A percentile compares a stretch with the other conserved stretches of the same genome.
phyloP scores from a whole-genome alignment of 2,797 vertebrate species.

The Scolopax rusticola region DNA sequence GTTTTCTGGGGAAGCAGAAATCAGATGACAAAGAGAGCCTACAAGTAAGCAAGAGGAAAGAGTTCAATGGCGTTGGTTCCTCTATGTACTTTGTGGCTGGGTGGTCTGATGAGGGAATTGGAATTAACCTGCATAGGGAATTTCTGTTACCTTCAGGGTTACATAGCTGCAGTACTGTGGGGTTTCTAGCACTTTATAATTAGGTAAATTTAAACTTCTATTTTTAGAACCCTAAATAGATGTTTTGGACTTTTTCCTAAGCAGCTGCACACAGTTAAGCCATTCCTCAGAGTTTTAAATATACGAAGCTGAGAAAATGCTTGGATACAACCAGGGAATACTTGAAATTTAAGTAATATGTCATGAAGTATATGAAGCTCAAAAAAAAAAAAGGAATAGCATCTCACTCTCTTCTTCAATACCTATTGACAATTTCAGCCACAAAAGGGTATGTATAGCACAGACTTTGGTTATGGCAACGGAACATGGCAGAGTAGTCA shows the following conservation, averaged over 20 bases:
- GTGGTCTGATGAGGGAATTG: background rate
- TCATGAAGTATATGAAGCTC: conserved; percentile 8
- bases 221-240: conserved; percentile 57
- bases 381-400: conserved; percentile 48
- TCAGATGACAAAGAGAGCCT: background rate
- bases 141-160: conserved; percentile 24
- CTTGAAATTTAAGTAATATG: conserved; percentile 71
- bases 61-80: background rate
- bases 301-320: conserved; percentile 40
- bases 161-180: conserved; percentile 2
- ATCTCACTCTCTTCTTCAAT: conserved; percentile 53
- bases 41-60: background rate
- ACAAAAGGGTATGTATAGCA: background rate
- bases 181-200: conserved; percentile 45
- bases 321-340: conserved; percentile 23
- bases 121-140: background rate
- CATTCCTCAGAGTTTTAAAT: conserved; percentile 56
- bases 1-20: background rate
- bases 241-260: conserved; percentile 51
- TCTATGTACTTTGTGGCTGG: background rate
- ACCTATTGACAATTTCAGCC: background rate
- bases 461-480: background rate
- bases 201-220: conserved; percentile 41
- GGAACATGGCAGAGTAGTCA: background rate
- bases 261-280: conserved; percentile 62